A percentile compares a stretch with the other conserved stretches of the same genome.
Evolutionary conservation across 2,888 invertebrate species (phyloP).

Genomic region (Rotaria sp.): DNA sequence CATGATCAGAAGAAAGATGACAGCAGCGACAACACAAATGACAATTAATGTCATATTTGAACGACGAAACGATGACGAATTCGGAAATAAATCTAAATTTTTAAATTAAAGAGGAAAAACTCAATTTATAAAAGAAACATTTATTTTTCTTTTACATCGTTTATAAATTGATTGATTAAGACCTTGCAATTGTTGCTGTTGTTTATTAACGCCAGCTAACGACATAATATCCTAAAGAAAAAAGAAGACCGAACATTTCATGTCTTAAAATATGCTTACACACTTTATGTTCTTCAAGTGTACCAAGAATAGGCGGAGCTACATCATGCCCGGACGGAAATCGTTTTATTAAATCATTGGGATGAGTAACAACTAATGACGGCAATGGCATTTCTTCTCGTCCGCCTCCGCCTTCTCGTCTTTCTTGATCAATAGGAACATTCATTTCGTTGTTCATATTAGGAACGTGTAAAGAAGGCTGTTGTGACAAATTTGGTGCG

Average conservation of each 20-base stretch:
- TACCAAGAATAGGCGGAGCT: background rate
- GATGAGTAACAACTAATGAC: background rate
- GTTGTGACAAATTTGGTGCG: background rate
- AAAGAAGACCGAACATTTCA: background rate
- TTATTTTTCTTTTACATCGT: background rate
- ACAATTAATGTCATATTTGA: slow-evolving; percentile 1
- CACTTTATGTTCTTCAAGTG: slow-evolving; percentile 1
- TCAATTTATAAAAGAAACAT: background rate
- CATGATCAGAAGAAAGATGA: slow-evolving; percentile 8
- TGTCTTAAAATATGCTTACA: background rate
- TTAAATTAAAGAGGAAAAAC: background rate
- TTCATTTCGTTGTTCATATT: background rate
- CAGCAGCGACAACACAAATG: background rate
- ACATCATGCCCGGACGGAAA: background rate
- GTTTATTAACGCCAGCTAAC: slow-evolving; percentile 5
- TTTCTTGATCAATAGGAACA: background rate
- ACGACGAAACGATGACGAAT: background rate
- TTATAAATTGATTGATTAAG: slow-evolving; percentile 8
- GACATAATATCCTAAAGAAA: background rate
- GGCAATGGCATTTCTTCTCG: background rate
- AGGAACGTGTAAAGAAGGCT: background rate
- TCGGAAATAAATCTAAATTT: slow-evolving; percentile 1
- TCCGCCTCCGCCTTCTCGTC: background rate
- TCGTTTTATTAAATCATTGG: slow-evolving; percentile 13
- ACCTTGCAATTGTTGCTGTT: background rate